Conservation (phyloP, 2,888 invertebrate species). For the Phortica okadai region DNA sequence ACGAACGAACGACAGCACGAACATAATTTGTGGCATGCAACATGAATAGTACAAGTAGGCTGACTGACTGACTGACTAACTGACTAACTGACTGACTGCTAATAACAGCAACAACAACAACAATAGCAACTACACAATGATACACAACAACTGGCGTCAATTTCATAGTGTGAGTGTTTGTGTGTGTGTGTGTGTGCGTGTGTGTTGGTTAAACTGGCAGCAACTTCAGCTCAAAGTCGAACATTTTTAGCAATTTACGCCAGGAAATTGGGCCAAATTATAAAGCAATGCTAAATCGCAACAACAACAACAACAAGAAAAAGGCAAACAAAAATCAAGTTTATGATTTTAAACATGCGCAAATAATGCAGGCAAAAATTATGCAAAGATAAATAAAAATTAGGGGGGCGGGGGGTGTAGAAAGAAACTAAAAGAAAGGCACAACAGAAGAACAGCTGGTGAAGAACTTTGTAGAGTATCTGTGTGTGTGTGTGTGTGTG, state of each 20-base stretch:
- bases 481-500: no score
- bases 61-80: constrained; percentile 55
- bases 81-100: constrained; percentile 47
- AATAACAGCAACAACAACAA: constrained; percentile 35
- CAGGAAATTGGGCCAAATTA: constrained; percentile 67
- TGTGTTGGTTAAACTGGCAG: neutral
- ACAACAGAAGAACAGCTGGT: no score
- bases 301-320: constrained; percentile 39
- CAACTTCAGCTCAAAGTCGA: constrained; percentile 60
- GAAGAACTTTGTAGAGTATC: no score
- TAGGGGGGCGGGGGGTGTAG: no score
- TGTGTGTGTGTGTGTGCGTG: no score
- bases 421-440: no score
- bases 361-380: constrained; percentile 4
- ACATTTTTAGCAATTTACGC: constrained; percentile 61
- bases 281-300: constrained; percentile 47
- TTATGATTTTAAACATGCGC: constrained; percentile 9
- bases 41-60: constrained; percentile 61
- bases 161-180: neutral
- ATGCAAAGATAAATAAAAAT: no score
- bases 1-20: neutral
- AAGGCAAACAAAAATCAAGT: neutral
- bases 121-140: constrained; percentile 37
- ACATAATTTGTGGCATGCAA: constrained; percentile 70
- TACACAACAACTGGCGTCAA: constrained; percentile 43